phyloP scores from a whole-genome alignment of 2,888 invertebrate species.

The Phrixothrix hirtus region DNA sequence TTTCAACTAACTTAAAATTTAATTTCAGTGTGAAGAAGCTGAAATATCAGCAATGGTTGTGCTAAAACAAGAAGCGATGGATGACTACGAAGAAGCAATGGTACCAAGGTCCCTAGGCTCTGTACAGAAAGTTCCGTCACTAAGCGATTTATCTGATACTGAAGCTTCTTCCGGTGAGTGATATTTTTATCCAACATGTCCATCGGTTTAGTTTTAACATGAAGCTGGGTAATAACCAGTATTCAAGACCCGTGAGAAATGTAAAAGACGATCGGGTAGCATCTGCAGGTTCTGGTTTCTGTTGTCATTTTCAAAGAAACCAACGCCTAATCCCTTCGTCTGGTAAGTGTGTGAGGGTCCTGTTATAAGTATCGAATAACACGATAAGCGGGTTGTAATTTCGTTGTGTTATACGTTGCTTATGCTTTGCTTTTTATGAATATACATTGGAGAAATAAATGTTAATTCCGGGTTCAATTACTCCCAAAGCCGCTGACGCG shows the following conservation, averaged over 20 bases:
- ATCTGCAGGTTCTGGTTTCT: conserved; percentile 8
- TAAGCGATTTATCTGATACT: conserved; percentile 88
- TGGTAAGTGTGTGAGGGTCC: conserved; percentile 1
- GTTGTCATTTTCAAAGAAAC: conserved; percentile 1
- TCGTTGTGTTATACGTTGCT: no score
- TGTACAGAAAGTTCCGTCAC: conserved; percentile 86
- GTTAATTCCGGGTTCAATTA: conserved; percentile 21
- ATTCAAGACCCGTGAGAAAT: conserved; percentile 1
- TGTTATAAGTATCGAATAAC: conserved; percentile 4
- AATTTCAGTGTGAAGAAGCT: conserved; percentile 52
- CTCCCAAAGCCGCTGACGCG: conserved; percentile 25
- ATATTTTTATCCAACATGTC: no score
- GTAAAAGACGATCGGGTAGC: not conserved
- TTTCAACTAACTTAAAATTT: not conserved
- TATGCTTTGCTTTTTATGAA: no score
- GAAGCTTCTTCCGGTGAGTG: conserved; percentile 87
- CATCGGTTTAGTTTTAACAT: no score
- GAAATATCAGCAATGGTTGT: conserved; percentile 44
- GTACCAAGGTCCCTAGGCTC: conserved; percentile 61
- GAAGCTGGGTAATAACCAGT: no score
- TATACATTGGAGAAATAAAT: conserved; percentile 19
- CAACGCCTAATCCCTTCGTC: conserved; percentile 2
- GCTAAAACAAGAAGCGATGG: conserved; percentile 63
- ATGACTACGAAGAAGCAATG: conserved; percentile 65
- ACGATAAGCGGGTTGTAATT: conserved; percentile 7